phyloP scores from a whole-genome alignment of 2,888 invertebrate genomes.

The Orchesella flavescens region DNA sequence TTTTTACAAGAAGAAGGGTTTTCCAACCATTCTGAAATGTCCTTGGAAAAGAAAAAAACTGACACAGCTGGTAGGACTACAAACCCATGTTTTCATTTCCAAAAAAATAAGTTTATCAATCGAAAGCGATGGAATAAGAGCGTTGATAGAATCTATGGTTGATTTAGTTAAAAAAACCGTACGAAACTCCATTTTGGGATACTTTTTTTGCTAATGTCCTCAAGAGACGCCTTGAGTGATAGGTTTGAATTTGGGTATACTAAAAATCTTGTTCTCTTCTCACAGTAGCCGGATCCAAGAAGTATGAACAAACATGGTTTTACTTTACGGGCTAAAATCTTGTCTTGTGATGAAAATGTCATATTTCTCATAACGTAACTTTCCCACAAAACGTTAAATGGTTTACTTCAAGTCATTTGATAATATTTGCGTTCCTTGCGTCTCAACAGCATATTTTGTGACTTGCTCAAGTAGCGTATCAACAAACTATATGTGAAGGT shows the following conservation, averaged over 20 bases:
- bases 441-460: neutral
- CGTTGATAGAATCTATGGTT: neutral
- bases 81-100: neutral
- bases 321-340: neutral
- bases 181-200: neutral
- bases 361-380: neutral
- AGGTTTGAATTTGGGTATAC: neutral
- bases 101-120: neutral
- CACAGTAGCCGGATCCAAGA: neutral
- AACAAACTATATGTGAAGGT: too few relatives aligned
- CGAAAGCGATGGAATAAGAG: neutral
- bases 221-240: neutral
- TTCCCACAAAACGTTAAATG: slow-evolving; percentile 25
- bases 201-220: neutral
- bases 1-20: too few relatives aligned
- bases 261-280: neutral
- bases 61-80: too few relatives aligned
- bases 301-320: neutral
- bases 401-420: slow-evolving; percentile 56
- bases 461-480: too few relatives aligned
- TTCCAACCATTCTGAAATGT: too few relatives aligned
- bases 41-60: too few relatives aligned
- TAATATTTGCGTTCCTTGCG: slow-evolving; percentile 13
- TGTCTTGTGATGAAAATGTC: neutral
- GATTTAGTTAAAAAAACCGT: neutral